phyloP scores from a whole-genome alignment of 2,888 invertebrate species.

The Ophion obscuratus region DNA sequence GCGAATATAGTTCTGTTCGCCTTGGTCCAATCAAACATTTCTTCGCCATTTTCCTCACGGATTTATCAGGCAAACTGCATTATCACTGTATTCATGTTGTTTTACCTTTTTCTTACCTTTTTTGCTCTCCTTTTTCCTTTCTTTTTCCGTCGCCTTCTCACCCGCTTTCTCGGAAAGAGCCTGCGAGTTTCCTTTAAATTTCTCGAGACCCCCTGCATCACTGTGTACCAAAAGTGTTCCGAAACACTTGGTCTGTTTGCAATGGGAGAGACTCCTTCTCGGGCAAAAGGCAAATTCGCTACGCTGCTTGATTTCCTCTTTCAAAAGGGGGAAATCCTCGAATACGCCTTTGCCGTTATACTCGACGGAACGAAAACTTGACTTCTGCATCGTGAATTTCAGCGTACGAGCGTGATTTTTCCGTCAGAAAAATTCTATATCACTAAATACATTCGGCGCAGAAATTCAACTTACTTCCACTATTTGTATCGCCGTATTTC shows the following conservation, averaged over 20 bases:
- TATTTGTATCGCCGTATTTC: too few relatives aligned
- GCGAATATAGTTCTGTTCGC: neutral
- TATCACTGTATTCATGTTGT: neutral
- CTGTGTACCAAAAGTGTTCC: constrained; percentile 1
- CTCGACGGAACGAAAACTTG: constrained; percentile 31
- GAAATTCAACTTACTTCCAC: neutral
- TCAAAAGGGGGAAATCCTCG: neutral
- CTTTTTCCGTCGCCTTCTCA: neutral
- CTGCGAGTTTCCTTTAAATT: constrained; percentile 39
- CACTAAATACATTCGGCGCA: neutral
- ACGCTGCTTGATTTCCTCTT: constrained; percentile 7
- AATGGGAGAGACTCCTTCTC: constrained; percentile 34
- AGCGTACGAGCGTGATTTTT: constrained; percentile 27
- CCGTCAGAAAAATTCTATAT: constrained; percentile 62
- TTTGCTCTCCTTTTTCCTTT: neutral
- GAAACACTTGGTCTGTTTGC: constrained; percentile 21
- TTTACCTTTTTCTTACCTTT: neutral
- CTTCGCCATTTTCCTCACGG: neutral
- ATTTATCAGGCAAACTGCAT: neutral
- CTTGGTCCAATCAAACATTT: constrained; percentile 11
- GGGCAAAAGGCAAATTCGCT: constrained; percentile 11
- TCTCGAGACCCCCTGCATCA: neutral
- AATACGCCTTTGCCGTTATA: constrained; percentile 20
- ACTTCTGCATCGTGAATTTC: constrained; percentile 29
- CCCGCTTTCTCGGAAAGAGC: neutral